A percentile compares a stretch with the other conserved stretches of the same genome.
phyloP scores from a whole-genome alignment of 2,113 vertebrate species.

The Gymnorhina tibicen region DNA sequence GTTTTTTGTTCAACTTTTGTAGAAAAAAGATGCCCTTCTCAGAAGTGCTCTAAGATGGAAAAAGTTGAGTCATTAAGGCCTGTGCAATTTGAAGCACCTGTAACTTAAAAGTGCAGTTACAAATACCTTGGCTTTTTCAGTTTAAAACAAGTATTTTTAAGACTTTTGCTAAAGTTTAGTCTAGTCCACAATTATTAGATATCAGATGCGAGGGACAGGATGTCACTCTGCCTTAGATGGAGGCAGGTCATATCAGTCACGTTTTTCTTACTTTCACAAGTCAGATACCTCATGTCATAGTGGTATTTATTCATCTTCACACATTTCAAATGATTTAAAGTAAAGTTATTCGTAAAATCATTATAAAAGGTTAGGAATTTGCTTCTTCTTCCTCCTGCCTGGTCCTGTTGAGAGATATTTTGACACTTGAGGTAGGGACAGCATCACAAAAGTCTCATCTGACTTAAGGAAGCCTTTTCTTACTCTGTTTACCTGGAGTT shows the following conservation, averaged over 20 bases:
- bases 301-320: background rate
- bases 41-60: background rate
- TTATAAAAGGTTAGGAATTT: background rate
- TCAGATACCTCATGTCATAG: background rate
- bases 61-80: background rate
- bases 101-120: background rate
- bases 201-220: background rate
- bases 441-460: background rate
- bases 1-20: background rate
- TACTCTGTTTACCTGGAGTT: background rate
- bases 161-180: background rate
- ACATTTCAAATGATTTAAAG: background rate
- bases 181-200: background rate
- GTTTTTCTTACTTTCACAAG: background rate
- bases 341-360: background rate
- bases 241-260: background rate
- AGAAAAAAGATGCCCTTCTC: background rate
- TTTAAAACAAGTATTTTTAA: background rate
- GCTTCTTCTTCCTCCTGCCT: background rate
- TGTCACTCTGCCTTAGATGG: background rate
- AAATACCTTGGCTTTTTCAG: background rate
- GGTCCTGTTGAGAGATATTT: background rate
- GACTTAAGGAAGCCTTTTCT: background rate
- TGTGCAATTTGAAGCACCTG: background rate
- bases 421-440: background rate